Evolutionary conservation across 1,140 invertebrate species (phyloP), one percentile per base, ranked within the genome.

Genomic region (Drosophila erecta): DNA sequence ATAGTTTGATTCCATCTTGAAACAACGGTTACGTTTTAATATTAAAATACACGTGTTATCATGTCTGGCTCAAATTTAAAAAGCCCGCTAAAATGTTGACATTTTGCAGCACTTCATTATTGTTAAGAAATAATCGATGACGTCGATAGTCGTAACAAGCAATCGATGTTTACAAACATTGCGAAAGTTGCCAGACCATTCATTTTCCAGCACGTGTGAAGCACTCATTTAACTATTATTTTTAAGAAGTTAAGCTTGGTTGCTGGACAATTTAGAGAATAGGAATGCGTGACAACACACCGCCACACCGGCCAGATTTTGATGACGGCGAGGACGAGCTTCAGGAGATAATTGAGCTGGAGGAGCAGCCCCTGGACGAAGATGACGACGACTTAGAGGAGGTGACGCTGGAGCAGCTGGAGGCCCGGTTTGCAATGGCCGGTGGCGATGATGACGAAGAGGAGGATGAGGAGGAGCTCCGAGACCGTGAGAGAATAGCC

Each of bases 301-400:
- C 90, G 20, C 90, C 90, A 7, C 80, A 87, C 49, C 70, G 72
- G 12, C 81, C 74, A 7, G 81, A 90, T 30, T 77, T 92, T 17
- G 86, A 86, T n/a, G 77, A 86, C 14, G 81, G 72, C 6, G 78
- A 72, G 3, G 90, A 90, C n/a, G 80, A 89, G 8, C 40, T 80
- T 7, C 43, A 65, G 3, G 90, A 91, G 46, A 83, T 80, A 56
- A 79, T 91, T 7, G 75, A 78, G 2, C 33, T 91, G 3, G 78
- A 79, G 1, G 60, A 70, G 11, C 72, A 75, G 6, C 57, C 73
- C 7, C 46, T 74, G 5, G 79, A 79, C 15, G 84, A 90, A 22
- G 76, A 81, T n/a, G 91, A 90, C 2, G 35, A 78, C 4, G 90
- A 92, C 65, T 74, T 91, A 70, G 90, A 91, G 17, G 90, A 91